These are phyloP conservation scores for Procavia capensis DNA, from an alignment of 2,113 vertebrate species.

Conservation along the genomic window DNA sequence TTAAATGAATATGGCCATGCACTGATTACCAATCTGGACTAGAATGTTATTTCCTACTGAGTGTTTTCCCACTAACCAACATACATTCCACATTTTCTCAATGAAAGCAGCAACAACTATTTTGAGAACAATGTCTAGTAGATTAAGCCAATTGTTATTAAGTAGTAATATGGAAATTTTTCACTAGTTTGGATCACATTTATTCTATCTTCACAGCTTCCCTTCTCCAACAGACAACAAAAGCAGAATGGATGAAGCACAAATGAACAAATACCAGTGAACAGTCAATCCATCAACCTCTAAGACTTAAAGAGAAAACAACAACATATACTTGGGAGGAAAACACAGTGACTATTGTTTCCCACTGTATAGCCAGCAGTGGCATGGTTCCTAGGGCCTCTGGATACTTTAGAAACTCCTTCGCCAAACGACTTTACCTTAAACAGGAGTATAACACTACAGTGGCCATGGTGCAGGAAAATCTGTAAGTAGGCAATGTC, in stretches of 20 bases:
- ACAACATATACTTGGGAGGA: background rate
- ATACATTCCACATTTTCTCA: background rate
- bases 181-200: background rate
- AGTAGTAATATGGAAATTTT: background rate
- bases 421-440: background rate
- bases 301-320: background rate
- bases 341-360: fast-evolving
- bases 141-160: background rate
- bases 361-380: background rate
- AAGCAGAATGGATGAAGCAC: background rate
- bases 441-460: background rate
- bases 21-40: background rate
- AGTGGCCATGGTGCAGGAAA: background rate
- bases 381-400: background rate
- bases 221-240: background rate
- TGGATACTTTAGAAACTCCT: background rate
- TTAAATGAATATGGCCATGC: background rate
- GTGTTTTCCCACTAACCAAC: background rate
- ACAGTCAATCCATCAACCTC: background rate
- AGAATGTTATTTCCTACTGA: background rate
- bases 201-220: background rate
- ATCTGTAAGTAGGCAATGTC: background rate
- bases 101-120: background rate
- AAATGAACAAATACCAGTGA: background rate
- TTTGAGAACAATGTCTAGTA: background rate